Conservation (phyloP, 2,113 vertebrate genomes). For the Gopherus evgoodei region DNA sequence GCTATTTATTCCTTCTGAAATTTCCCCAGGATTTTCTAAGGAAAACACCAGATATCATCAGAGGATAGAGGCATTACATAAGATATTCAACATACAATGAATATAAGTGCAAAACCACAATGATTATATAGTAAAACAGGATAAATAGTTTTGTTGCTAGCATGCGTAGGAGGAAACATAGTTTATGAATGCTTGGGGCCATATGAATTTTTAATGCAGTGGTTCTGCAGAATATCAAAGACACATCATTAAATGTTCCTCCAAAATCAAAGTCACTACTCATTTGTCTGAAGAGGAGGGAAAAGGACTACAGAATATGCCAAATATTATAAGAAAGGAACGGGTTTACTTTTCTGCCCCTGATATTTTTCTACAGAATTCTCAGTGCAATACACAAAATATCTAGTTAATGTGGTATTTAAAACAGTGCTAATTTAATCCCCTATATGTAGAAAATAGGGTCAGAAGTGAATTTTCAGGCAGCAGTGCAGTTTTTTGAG, state of each 20-base stretch:
- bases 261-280: constrained; percentile 48
- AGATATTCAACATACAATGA: constrained; percentile 38
- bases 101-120: not conserved
- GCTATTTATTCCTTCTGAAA: not conserved
- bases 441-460: constrained; percentile 28
- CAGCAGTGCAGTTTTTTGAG: not conserved
- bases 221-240: constrained; percentile 62
- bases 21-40: not conserved
- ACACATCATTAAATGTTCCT: constrained; percentile 40
- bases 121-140: not conserved
- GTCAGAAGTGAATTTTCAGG: constrained; percentile 49
- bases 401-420: not conserved
- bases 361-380: constrained; percentile 11
- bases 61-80: not conserved
- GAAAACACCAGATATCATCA: not conserved
- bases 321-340: not conserved
- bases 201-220: constrained; percentile 44
- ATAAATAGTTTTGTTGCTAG: constrained; percentile 64
- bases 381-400: not conserved
- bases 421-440: constrained; percentile 59
- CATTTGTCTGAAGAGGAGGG: constrained; percentile 48
- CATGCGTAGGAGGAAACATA: constrained; percentile 24
- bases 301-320: constrained; percentile 6
- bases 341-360: constrained; percentile 9
- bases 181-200: constrained; percentile 36